These are phyloP conservation scores for Lepidurus couesii DNA, from an alignment of 1,140 invertebrate genomes.

Conservation along the genomic window DNA sequence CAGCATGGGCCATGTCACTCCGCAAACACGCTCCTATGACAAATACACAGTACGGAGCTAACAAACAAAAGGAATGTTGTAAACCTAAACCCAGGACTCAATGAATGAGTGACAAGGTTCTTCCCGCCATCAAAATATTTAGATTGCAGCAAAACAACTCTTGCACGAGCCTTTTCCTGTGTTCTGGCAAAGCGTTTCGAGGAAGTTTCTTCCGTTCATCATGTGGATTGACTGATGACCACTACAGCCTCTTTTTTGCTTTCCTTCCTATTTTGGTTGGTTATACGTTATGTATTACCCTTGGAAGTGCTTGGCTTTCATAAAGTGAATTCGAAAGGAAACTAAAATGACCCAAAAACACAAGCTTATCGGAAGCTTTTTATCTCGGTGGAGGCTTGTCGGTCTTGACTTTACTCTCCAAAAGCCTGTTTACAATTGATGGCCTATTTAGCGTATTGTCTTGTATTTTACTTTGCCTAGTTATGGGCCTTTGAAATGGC, in stretches of 20 bases:
- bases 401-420: conserved; percentile 2
- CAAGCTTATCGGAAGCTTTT: conserved; percentile 13
- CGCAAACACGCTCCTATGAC: conserved; percentile 7
- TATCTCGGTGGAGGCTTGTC: conserved; percentile 7
- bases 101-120: conserved; percentile 22
- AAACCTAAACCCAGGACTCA: background rate
- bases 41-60: conserved; percentile 15
- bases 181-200: background rate
- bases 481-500: background rate
- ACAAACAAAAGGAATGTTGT: conserved; percentile 19
- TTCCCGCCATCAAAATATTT: conserved; percentile 19
- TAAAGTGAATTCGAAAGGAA: background rate
- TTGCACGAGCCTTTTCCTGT: background rate
- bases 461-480: background rate
- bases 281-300: background rate
- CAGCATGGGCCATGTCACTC: conserved; percentile 12
- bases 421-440: conserved; percentile 4
- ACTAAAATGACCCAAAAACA: background rate
- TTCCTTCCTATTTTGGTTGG: too few species aligned
- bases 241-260: too few species aligned
- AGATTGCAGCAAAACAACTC: conserved; percentile 3
- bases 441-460: background rate
- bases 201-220: background rate
- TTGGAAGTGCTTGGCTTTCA: background rate
- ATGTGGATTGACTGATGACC: background rate